Evolutionary conservation across 2,797 vertebrate species (phyloP).

Genomic region (Acipenser oxyrinchus): DNA sequence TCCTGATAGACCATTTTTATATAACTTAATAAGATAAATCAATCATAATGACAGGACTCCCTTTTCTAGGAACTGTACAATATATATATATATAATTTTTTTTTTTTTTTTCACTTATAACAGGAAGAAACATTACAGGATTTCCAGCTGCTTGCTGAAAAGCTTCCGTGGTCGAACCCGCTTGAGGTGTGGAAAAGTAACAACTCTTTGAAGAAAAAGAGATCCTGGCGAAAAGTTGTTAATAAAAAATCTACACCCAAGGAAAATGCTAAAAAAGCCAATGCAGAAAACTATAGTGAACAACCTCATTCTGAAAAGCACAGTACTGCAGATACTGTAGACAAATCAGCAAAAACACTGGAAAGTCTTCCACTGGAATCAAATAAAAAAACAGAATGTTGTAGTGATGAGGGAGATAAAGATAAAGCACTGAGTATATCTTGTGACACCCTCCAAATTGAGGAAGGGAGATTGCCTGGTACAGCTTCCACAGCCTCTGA

Average conservation of each 20-base stretch:
- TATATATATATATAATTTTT: background rate
- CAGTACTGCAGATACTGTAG: slow-evolving; percentile 14
- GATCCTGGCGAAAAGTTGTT: slow-evolving; percentile 58
- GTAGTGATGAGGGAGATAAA: slow-evolving; percentile 24
- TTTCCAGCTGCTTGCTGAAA: slow-evolving; percentile 72
- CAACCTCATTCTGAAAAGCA: slow-evolving; percentile 5
- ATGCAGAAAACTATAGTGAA: slow-evolving; percentile 12
- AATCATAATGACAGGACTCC: no score
- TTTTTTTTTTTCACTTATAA: slow-evolving; percentile 21
- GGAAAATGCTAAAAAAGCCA: slow-evolving; percentile 25
- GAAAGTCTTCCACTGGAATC: slow-evolving; percentile 18
- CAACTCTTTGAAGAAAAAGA: slow-evolving; percentile 79
- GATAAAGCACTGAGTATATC: slow-evolving; percentile 32
- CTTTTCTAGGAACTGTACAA: no score
- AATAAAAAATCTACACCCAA: slow-evolving; percentile 21
- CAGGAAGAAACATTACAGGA: slow-evolving; percentile 86
- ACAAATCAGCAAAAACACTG: slow-evolving; percentile 16
- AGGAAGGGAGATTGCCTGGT: slow-evolving; percentile 16
- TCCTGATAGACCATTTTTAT: no score
- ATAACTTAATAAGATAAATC: no score
- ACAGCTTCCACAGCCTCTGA: slow-evolving; percentile 21
- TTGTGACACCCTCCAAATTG: slow-evolving; percentile 1
- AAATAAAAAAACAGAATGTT: slow-evolving; percentile 26
- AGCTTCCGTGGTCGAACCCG: slow-evolving; percentile 73
- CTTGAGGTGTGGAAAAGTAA: slow-evolving; percentile 86